Percentiles rank a stretch among this genome's conserved stretches.
These are phyloP conservation scores for Sipha maydis DNA, from an alignment of 2,888 invertebrate genomes.

Conservation along the genomic window DNA sequence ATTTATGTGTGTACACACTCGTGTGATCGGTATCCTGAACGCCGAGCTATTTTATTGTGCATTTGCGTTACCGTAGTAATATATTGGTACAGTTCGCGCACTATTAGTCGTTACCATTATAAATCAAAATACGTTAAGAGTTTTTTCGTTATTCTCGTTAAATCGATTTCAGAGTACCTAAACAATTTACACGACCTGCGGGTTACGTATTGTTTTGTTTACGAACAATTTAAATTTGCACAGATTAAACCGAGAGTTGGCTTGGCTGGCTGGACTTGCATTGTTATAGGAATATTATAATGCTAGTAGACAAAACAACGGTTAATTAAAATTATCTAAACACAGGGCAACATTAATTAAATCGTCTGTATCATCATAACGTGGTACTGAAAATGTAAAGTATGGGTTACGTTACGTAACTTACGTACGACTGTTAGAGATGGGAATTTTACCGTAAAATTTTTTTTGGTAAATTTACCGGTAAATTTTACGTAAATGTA, in stretches of 20 bases:
- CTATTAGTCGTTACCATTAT: background rate
- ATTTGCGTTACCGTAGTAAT: background rate
- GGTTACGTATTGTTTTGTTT: background rate
- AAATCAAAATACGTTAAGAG: background rate
- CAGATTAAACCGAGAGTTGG: background rate
- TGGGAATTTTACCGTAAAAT: too few relatives aligned
- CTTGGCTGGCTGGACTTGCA: background rate
- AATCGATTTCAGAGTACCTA: background rate
- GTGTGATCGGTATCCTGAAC: background rate
- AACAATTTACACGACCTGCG: background rate
- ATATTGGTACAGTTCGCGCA: background rate
- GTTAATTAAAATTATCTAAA: background rate
- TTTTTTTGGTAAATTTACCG: too few relatives aligned
- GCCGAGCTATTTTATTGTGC: background rate
- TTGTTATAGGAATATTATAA: background rate
- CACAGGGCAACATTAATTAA: too few relatives aligned
- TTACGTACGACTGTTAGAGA: too few relatives aligned
- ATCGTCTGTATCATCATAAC: too few relatives aligned
- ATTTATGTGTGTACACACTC: background rate
- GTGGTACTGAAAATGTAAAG: too few relatives aligned
- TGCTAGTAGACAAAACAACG: background rate
- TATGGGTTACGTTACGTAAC: too few relatives aligned
- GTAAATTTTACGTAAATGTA: too few relatives aligned
- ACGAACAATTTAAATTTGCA: background rate
- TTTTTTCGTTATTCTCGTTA: background rate